Evolutionary conservation across 2,888 invertebrate species (phyloP).

Genomic region (Cataglyphis cursor): DNA sequence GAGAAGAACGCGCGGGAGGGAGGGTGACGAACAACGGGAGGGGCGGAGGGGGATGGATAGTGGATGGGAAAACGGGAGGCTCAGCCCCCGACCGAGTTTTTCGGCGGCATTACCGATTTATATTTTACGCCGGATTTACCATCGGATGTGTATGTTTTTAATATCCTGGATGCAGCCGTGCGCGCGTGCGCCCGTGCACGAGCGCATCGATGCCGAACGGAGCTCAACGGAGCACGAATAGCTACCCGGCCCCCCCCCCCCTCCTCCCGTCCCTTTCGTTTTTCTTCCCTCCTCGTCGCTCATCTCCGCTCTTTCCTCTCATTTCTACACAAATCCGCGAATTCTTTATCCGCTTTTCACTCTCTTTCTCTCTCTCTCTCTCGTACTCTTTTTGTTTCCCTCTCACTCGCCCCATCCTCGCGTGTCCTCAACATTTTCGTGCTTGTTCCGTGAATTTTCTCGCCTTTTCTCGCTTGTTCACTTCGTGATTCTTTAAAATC

Average conservation of each 20-base stretch:
- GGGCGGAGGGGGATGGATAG: conserved; percentile 28
- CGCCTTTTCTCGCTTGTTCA: conserved; percentile 32
- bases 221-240: conserved; percentile 43
- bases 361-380: neutral
- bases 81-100: conserved; percentile 67
- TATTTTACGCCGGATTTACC: conserved; percentile 75
- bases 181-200: conserved; percentile 24
- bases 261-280: no score
- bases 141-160: conserved; percentile 66
- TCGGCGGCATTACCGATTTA: conserved; percentile 74
- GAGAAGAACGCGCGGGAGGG: neutral
- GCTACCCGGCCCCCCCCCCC: neutral
- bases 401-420: neutral
- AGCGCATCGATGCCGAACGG: conserved; percentile 61
- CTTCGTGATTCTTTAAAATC: conserved; percentile 52
- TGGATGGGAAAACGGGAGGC: conserved; percentile 60
- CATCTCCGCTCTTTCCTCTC: conserved; percentile 12
- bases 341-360: conserved; percentile 35
- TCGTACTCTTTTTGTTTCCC: conserved; percentile 11
- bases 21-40: neutral
- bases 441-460: conserved; percentile 29
- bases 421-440: conserved; percentile 24
- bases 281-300: neutral
- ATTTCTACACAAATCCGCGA: conserved; percentile 49
- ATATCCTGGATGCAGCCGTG: conserved; percentile 58